Conservation (phyloP, 2,888 invertebrate species). For the Itoplectis maculator region DNA sequence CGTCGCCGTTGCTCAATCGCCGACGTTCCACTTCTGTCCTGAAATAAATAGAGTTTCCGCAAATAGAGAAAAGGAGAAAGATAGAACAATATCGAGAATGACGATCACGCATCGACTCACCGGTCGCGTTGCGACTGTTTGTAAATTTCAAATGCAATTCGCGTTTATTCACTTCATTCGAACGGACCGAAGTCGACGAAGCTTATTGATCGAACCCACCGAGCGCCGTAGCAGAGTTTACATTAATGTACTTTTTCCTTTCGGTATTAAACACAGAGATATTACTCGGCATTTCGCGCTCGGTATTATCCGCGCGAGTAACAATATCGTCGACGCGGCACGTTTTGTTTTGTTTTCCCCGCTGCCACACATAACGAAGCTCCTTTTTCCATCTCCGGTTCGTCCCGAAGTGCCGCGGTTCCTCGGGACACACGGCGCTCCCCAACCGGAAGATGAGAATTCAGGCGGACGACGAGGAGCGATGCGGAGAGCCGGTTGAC, state of each 20-base stretch:
- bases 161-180: too few species aligned
- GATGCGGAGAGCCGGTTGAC: slow-evolving; percentile 73
- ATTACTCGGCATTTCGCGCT: not conserved
- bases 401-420: not conserved
- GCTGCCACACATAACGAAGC: slow-evolving; percentile 64
- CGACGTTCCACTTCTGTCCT: slow-evolving; percentile 50
- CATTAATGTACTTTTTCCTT: not conserved
- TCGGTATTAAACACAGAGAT: not conserved
- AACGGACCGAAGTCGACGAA: too few species aligned
- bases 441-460: slow-evolving; percentile 76
- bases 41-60: slow-evolving; percentile 23
- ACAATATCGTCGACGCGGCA: not conserved
- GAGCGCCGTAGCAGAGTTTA: too few species aligned
- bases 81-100: slow-evolving; percentile 39
- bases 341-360: slow-evolving; percentile 12
- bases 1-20: slow-evolving; percentile 30
- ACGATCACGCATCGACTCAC: slow-evolving; percentile 1
- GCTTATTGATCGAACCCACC: too few species aligned
- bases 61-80: not conserved
- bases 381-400: slow-evolving; percentile 48
- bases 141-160: slow-evolving; percentile 21
- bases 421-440: not conserved
- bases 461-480: slow-evolving; percentile 71
- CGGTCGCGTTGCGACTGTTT: slow-evolving; percentile 7
- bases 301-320: not conserved